These are phyloP conservation scores for Nilaparvata lugens DNA, from an alignment of 1,140 invertebrate genomes.

Conservation along the genomic window DNA sequence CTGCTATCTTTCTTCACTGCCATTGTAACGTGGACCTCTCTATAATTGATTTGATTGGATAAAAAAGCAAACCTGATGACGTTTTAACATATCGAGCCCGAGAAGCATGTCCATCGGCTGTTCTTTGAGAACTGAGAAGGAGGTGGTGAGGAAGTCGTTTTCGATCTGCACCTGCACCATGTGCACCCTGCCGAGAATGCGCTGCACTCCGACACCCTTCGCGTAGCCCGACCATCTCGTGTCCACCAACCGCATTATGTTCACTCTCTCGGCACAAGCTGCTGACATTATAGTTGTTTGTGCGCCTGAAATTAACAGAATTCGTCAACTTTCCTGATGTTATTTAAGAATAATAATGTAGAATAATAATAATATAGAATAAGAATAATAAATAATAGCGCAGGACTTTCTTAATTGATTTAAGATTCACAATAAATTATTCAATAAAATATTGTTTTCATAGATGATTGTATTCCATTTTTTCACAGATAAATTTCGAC, in stretches of 20 bases:
- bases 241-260: constrained; percentile 93
- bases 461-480: too few species aligned
- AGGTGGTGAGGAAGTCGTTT: constrained; percentile 85
- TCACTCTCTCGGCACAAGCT: constrained; percentile 84
- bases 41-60: too few species aligned
- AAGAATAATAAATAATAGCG: too few species aligned
- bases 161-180: constrained; percentile 96
- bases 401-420: too few species aligned
- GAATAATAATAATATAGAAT: too few species aligned
- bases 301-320: constrained; percentile 52
- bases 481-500: too few species aligned
- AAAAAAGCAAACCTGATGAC: constrained; percentile 64
- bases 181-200: constrained; percentile 91
- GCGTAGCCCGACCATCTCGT: constrained; percentile 90
- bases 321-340: not conserved
- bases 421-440: too few species aligned
- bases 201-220: constrained; percentile 88
- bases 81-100: constrained; percentile 93
- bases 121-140: constrained; percentile 95
- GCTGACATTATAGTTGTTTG: constrained; percentile 93
- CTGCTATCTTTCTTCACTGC: too few species aligned
- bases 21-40: too few species aligned
- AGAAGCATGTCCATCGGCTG: constrained; percentile 98
- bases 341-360: too few species aligned
- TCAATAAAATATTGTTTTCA: too few species aligned